phyloP scores from a whole-genome alignment of 2,113 vertebrate species.

The Ptilorrhoa leucosticta region DNA sequence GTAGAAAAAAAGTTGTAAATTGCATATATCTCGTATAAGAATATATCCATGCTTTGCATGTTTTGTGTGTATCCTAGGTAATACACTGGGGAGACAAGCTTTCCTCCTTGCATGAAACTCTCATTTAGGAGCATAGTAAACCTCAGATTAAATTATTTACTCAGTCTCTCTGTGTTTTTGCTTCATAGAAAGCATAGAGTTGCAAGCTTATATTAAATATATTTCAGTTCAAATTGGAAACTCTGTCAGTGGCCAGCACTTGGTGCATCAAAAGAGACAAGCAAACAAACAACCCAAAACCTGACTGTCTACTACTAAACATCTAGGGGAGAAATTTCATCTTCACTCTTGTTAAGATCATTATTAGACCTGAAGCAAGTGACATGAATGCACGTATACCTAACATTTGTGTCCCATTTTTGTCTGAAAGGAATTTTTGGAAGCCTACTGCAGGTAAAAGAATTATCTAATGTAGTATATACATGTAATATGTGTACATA shows the following conservation, averaged over 20 bases:
- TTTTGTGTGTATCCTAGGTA: neutral
- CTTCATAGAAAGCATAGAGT: neutral
- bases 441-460: neutral
- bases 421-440: neutral
- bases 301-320: neutral
- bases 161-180: neutral
- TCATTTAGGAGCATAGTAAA: neutral
- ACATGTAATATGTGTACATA: neutral
- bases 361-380: neutral
- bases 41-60: neutral
- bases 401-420: neutral
- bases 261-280: neutral
- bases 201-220: neutral
- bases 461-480: neutral
- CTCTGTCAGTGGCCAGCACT: neutral
- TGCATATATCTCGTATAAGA: neutral
- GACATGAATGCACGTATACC: neutral
- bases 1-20: neutral
- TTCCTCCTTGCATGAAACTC: neutral
- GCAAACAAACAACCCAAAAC: neutral
- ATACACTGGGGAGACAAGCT: neutral
- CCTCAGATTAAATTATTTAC: neutral
- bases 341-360: neutral
- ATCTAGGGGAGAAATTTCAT: neutral
- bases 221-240: neutral